These are phyloP conservation scores for Brienomyrus brachyistius DNA, from an alignment of 2,113 vertebrate species.

Conservation along the genomic window DNA sequence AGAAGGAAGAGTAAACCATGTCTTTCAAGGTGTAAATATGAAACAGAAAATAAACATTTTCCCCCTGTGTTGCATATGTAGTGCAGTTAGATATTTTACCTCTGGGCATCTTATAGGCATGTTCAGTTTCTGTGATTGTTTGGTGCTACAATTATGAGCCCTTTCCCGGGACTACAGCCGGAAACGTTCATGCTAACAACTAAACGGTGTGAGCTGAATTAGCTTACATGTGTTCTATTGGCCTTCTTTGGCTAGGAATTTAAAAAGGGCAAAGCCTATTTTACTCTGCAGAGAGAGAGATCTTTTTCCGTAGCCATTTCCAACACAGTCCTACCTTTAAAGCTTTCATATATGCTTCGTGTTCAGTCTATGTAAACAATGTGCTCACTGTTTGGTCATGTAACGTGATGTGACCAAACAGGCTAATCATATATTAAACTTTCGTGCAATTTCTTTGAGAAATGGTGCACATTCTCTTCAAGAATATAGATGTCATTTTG, in stretches of 20 bases:
- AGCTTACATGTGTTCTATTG: background rate
- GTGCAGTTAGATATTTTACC: background rate
- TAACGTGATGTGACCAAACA: background rate
- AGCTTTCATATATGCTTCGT: background rate
- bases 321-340: background rate
- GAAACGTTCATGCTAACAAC: background rate
- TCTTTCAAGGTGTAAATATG: background rate
- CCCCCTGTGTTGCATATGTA: background rate
- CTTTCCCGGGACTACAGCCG: background rate
- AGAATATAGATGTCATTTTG: constrained; percentile 52
- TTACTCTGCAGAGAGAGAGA: background rate
- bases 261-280: background rate
- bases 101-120: background rate
- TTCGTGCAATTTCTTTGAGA: background rate
- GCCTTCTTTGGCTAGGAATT: background rate
- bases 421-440: background rate
- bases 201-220: background rate
- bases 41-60: background rate
- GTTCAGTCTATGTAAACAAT: background rate
- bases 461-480: background rate
- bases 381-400: background rate
- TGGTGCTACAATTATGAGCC: background rate
- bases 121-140: background rate
- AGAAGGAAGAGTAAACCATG: background rate
- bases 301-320: background rate